Conservation (phyloP, 2,888 invertebrate genomes). For the Aleiodes leptofemur region DNA sequence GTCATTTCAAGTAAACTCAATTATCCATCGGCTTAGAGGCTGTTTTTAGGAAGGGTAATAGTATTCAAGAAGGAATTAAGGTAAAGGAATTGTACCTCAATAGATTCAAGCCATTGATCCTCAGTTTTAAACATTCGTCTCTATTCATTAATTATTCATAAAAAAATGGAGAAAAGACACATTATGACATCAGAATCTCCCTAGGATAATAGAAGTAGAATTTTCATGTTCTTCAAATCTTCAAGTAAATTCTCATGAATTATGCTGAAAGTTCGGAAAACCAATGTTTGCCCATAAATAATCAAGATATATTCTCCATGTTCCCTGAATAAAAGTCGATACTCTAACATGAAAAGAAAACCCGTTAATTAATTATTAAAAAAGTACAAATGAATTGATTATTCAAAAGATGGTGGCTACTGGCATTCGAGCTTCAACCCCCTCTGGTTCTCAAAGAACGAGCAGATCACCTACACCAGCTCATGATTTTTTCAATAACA, state of each 20-base stretch:
- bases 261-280: not conserved
- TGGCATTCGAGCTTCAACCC: slow-evolving; percentile 70
- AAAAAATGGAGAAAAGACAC: too few species aligned
- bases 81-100: too few species aligned
- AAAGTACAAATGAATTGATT: not conserved
- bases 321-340: too few species aligned
- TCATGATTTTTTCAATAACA: slow-evolving; percentile 65
- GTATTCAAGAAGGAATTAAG: too few species aligned
- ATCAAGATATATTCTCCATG: too few species aligned
- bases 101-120: too few species aligned
- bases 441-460: slow-evolving; percentile 70
- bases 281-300: not conserved
- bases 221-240: not conserved
- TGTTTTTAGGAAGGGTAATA: not conserved
- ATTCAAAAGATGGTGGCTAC: slow-evolving; percentile 62
- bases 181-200: not conserved
- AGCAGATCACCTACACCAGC: slow-evolving; percentile 73
- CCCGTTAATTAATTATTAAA: not conserved
- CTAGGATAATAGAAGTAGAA: slow-evolving; percentile 3
- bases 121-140: too few species aligned
- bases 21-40: not conserved
- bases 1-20: not conserved
- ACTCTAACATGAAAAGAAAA: not conserved
- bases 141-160: too few species aligned
- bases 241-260: not conserved